A percentile compares a stretch with the other conserved stretches of the same genome.
phyloP scores from a whole-genome alignment of 1,140 invertebrate species.

The Drosophila persimilis region DNA sequence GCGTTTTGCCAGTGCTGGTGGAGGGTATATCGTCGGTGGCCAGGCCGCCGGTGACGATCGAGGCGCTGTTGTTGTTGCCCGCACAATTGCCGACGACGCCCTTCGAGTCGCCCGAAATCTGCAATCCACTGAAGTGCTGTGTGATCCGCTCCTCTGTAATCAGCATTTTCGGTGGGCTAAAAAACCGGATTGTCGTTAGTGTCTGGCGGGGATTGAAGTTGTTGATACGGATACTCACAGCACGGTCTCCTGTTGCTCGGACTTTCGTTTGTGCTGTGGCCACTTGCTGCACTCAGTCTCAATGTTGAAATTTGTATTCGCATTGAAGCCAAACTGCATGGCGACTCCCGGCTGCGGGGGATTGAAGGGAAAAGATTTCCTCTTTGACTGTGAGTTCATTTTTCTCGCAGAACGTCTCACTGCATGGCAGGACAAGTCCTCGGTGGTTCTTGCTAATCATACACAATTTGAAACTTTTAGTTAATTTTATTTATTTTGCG shows the following conservation, averaged over 20 bases:
- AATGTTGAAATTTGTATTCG: constrained; percentile 28
- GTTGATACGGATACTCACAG: constrained; percentile 38
- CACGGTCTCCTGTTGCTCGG: constrained; percentile 48
- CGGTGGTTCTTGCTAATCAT: constrained; percentile 1
- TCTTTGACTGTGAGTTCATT: constrained; percentile 33
- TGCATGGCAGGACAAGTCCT: constrained; percentile 14
- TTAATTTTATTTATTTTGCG: constrained; percentile 31
- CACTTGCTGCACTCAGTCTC: constrained; percentile 52
- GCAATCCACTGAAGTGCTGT: constrained; percentile 88
- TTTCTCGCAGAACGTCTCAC: constrained; percentile 1
- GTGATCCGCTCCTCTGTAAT: constrained; percentile 92
- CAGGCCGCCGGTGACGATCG: constrained; percentile 55
- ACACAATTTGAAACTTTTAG: neutral
- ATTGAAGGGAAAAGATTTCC: constrained; percentile 64
- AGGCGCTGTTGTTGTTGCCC: constrained; percentile 68
- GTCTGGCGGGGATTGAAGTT: too few relatives aligned
- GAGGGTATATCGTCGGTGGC: constrained; percentile 72
- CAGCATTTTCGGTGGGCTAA: constrained; percentile 88
- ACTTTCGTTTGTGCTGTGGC: constrained; percentile 65
- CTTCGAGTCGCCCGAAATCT: constrained; percentile 86
- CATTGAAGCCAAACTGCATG: constrained; percentile 69
- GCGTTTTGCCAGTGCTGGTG: constrained; percentile 65
- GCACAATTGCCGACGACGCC: constrained; percentile 50
- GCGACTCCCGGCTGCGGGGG: constrained; percentile 59
- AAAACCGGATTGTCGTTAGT: neutral